Base-by-base conservation (phyloP, 2,888 invertebrate species). In the Carterocephalus palaemon region DNA sequence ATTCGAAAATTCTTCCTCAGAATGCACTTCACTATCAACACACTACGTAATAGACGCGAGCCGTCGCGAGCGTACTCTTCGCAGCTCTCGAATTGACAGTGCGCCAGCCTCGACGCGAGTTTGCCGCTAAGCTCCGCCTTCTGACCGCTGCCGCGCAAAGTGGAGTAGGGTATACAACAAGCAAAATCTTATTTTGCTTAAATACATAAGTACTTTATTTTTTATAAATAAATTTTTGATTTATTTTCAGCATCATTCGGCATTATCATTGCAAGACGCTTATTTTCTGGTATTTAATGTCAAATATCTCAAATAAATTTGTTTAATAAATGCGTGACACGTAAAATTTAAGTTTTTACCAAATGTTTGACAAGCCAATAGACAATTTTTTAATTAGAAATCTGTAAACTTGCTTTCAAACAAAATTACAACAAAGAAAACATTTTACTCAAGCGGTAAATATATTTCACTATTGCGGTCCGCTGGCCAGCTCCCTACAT, bases 81-180 rank as follows among this genome's bases (percentile, higher is more conserved):
- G 82, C 80, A 75, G 81, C 85, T 85, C 85, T 85, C 84, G 83
- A 84, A 83, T 82, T 85, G 86, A 86, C 86, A 86, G 85, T 83
- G 84, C 72, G 69, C 66, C 72, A 85, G 85, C 84, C 61, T 83
- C 78, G 82, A 84, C 85, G 86, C 85, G 86, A 86, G 85, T 86
- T 85, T 84, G 84, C 85, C 85, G 83, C 83, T 84, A 86, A 82
- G 83, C 85, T 70, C 86, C 86, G 86, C 86, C 85, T 86, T 82
- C 85, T 85, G 85, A 85, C 86, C 86, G 85, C 85, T 85, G 82
- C 85, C 84, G 85, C 84, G 84, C 82, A 84, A 85, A 85, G 85
- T 84, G 75, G 82, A 82, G 77, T 82, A 75, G 84, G 73, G 79
- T 76, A 64, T 47, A 70, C 68, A 72, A 57, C 24, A 28, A 12